These are phyloP conservation scores for Erebia palarica DNA, from an alignment of 2,888 invertebrate species.

Conservation along the genomic window DNA sequence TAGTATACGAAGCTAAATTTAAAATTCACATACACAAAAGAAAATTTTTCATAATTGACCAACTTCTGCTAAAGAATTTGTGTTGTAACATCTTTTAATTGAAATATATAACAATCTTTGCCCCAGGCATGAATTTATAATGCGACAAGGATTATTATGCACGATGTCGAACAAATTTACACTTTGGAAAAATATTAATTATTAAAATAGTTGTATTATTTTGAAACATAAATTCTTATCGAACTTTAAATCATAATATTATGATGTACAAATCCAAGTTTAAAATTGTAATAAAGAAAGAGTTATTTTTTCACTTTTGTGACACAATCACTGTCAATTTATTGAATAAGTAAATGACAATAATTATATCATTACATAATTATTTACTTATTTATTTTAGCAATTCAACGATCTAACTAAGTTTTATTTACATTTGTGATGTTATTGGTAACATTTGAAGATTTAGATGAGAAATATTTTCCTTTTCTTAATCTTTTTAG, in stretches of 20 bases:
- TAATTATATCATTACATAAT: slow-evolving; percentile 32
- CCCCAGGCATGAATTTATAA: slow-evolving; percentile 3
- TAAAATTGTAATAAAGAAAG: not conserved
- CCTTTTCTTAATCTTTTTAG: slow-evolving; percentile 20
- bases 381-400: slow-evolving; percentile 47
- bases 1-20: slow-evolving; percentile 11
- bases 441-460: slow-evolving; percentile 67
- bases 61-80: slow-evolving; percentile 19
- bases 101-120: not conserved
- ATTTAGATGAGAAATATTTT: slow-evolving; percentile 14
- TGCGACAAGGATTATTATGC: not conserved
- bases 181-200: not conserved
- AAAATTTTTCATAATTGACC: slow-evolving; percentile 34
- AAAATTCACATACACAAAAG: slow-evolving; percentile 32
- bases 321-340: slow-evolving; percentile 9
- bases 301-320: not conserved
- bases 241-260: not conserved
- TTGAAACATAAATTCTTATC: not conserved
- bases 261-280: not conserved
- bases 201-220: not conserved
- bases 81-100: not conserved
- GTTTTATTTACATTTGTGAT: slow-evolving; percentile 68
- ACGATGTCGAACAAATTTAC: not conserved
- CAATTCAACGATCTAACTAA: slow-evolving; percentile 68
- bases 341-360: slow-evolving; percentile 12